phyloP scores from a whole-genome alignment of 2,888 invertebrate genomes.

The Ophonus ardosiacus region DNA sequence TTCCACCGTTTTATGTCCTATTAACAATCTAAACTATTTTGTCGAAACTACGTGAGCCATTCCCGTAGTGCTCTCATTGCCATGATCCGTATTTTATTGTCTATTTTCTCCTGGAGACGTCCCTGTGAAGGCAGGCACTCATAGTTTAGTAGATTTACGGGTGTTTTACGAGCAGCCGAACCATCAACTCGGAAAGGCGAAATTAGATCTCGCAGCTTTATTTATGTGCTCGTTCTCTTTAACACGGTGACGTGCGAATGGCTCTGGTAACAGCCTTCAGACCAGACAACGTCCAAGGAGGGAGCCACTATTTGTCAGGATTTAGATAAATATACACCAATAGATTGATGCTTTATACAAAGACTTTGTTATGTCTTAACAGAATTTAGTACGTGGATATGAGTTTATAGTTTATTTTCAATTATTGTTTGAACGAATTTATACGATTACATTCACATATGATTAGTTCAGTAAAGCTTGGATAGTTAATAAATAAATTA shows the following conservation, averaged over 20 bases:
- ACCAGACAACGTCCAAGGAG: neutral
- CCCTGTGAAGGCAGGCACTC: conserved; percentile 53
- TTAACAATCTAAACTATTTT: too few species aligned
- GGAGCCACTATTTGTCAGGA: neutral
- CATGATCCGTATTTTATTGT: neutral
- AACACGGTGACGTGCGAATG: conserved; percentile 71
- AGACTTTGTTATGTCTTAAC: neutral
- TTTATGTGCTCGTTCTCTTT: conserved; percentile 70
- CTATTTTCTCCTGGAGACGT: conserved; percentile 6
- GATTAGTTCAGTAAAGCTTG: too few species aligned
- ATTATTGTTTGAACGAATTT: too few species aligned
- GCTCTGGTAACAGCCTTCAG: conserved; percentile 67
- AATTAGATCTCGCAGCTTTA: conserved; percentile 71
- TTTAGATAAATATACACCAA: neutral
- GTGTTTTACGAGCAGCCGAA: conserved; percentile 70
- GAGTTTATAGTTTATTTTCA: too few species aligned
- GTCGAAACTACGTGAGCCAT: neutral
- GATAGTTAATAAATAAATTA: too few species aligned
- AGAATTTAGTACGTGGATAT: neutral
- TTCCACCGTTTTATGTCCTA: too few species aligned
- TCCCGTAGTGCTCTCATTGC: neutral
- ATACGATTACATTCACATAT: too few species aligned
- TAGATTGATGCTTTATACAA: neutral
- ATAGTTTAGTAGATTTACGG: conserved; percentile 69
- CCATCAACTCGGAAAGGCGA: conserved; percentile 71